Base-by-base conservation (phyloP, 1,140 invertebrate genomes). In the Samia ricini region DNA sequence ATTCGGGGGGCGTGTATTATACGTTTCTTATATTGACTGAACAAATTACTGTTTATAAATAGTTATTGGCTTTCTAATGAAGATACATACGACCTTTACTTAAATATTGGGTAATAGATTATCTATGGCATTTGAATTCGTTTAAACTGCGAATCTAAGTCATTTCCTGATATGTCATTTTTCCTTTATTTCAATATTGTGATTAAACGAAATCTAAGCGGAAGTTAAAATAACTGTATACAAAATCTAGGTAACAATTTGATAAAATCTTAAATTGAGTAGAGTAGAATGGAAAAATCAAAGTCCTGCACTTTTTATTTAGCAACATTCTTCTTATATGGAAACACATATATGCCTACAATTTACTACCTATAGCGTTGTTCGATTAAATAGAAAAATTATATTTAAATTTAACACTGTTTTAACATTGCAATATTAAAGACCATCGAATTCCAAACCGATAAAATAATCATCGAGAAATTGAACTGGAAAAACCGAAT, bases 21-120 rank as follows among this genome's bases (percentile, higher is more conserved):
- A 26, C 56, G 56, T 63, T 23, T 69, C 56, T 60, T 7, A 26
- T 54, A 51, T 63, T 69, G 63, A 69, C 54, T 52, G 62, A 55
- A 64, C 64, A 60, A 69, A 65, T 69, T 68, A 56, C 50, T 57
- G 29, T 51, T 26, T 36, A 21, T 18, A 55, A 55, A 24, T 5
- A 55, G 8, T 15, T 22, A 55, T 55, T 15, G 15, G n/a, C 52
- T 55, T 55, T 55, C 52, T 55, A 55, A 55, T 55, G 52, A 55
- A 55, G 24, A 55, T 24, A 55, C 52, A 55, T 24, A 55, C 52
- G 52, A 42, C 33, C 33, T 42, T 42, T 15, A 42, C 12, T 42
- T 42, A 42, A 42, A 15, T 42, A 42, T 42, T 42, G 33, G n/a
- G 33, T 42, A 42, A 15, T 42, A 42, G n/a, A 15, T 42, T 42